Base-by-base conservation (phyloP, 2,888 invertebrate genomes). In the Pasiphila rectangulata region DNA sequence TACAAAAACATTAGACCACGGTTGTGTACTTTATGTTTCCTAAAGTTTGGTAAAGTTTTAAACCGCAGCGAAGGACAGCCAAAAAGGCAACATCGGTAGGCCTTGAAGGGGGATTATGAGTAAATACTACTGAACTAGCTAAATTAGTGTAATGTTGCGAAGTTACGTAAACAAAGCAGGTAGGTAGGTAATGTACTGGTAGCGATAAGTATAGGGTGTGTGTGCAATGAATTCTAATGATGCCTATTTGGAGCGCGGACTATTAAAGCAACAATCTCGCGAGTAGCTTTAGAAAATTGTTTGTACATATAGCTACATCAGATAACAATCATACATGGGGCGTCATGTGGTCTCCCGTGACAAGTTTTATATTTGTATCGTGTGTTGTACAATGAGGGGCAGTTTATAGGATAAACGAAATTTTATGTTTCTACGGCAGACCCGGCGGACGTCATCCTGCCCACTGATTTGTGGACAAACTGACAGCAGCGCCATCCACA, bases 301-400 rank as follows among this genome's bases (percentile, higher is more conserved):
- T 65, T n/a, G n/a, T n/a, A n/a, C 55, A 51, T 60, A 54, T 43
- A 59, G n/a, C n/a, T n/a, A n/a, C 57, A 67, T 70, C 68, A 65
- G 75, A 79, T 80, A 78, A 69, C 72, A 72, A 69, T 71, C 71
- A 69, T 67, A 69, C 69, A 69, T 70, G 75, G 68, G 69, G 66
- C 67, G 63, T 68, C 69, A 59, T 64, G 67, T 66, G 65, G 67
- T 73, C 64, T 71, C 67, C 46, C 55, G 68, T 73, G 75, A 75
- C 75, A 74, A 78, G 77, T 82, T 79, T 77, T 46, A 75, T 73
- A 79, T 78, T 74, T 69, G 59, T 62, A 61, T 67, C 64, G 69
- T 67, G 67, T 70, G 35, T 9, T 17, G 5, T 20, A n/a, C n/a
- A n/a, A n/a, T n/a, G n/a, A n/a, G n/a, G n/a, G n/a, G n/a, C 7